Percentiles rank a stretch among this genome's conserved stretches.
These are phyloP conservation scores for Oxyscelio sp. DNA, from an alignment of 2,888 invertebrate species.

Conservation along the genomic window DNA sequence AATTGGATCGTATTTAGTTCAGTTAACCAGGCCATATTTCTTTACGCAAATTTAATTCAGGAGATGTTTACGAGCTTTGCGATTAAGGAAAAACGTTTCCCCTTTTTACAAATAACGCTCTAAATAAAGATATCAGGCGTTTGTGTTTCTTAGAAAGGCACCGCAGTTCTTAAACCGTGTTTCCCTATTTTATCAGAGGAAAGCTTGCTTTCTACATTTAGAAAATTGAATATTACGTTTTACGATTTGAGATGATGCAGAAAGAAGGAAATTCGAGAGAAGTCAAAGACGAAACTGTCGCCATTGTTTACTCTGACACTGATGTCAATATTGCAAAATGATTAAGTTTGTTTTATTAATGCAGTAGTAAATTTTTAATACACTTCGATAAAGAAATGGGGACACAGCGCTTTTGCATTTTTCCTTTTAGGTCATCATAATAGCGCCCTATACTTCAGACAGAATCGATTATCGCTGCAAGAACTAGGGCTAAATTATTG, in stretches of 20 bases:
- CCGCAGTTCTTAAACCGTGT: background rate
- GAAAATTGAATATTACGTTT: too few species aligned
- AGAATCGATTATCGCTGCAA: constrained; percentile 9
- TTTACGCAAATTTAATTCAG: background rate
- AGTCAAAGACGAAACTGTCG: too few species aligned
- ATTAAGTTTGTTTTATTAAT: too few species aligned
- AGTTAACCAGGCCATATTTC: background rate
- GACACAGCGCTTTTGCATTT: background rate
- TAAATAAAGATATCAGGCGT: constrained; percentile 13
- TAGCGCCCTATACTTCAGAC: background rate
- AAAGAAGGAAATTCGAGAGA: too few species aligned
- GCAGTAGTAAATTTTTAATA: too few species aligned
- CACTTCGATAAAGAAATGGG: background rate
- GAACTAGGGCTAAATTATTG: constrained; percentile 40
- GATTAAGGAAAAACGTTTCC: background rate
- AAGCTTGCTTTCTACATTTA: background rate
- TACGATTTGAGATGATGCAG: too few species aligned
- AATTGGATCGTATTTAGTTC: background rate
- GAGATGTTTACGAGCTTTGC: background rate
- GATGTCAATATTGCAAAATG: too few species aligned
- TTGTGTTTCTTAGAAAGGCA: constrained; percentile 23
- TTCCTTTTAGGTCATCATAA: constrained; percentile 10
- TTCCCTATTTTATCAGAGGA: constrained; percentile 21
- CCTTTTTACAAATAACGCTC: constrained; percentile 4
- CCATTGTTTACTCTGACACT: too few species aligned